phyloP scores from a whole-genome alignment of 2,797 vertebrate species.

The Schizothorax lantsangensis region DNA sequence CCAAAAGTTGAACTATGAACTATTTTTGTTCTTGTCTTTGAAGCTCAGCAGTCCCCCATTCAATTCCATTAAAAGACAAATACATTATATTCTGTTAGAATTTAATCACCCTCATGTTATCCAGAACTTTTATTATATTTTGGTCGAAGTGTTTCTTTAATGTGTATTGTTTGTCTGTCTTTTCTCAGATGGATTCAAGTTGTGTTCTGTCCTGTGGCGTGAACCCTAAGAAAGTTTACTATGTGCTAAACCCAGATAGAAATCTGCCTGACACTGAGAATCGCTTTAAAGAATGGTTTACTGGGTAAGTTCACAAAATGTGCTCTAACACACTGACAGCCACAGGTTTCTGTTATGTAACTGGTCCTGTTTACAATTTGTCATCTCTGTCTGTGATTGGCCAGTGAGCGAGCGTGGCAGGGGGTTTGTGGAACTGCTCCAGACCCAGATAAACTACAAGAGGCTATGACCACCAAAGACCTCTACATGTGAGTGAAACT shows the following conservation, averaged over 20 bases:
- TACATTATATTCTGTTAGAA: not conserved
- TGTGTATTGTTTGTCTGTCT: not conserved
- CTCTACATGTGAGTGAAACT: constrained; percentile 89
- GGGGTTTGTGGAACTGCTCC: constrained; percentile 86
- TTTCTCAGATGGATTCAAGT: constrained; percentile 53
- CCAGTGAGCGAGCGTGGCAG: constrained; percentile 83
- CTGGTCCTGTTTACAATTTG: constrained; percentile 8
- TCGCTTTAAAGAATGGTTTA: constrained; percentile 86
- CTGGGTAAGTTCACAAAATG: constrained; percentile 68
- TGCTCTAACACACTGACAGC: not conserved
- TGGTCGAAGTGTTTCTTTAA: not conserved
- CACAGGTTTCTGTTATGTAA: not conserved
- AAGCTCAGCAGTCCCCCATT: not conserved
- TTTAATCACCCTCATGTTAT: not conserved
- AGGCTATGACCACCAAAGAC: constrained; percentile 84
- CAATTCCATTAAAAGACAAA: not conserved
- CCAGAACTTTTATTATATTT: not conserved
- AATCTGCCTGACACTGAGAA: constrained; percentile 86
- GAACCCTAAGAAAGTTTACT: constrained; percentile 82
- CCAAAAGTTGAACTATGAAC: not conserved
- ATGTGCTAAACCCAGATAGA: constrained; percentile 89
- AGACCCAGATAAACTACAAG: constrained; percentile 77
- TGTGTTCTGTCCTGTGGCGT: constrained; percentile 81
- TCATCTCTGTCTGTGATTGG: constrained; percentile 34
- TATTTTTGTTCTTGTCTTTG: not conserved